A percentile compares a stretch with the other conserved stretches of the same genome.
Conservation (phyloP, 2,797 vertebrate genomes). For the Mionectes olivaceus region DNA sequence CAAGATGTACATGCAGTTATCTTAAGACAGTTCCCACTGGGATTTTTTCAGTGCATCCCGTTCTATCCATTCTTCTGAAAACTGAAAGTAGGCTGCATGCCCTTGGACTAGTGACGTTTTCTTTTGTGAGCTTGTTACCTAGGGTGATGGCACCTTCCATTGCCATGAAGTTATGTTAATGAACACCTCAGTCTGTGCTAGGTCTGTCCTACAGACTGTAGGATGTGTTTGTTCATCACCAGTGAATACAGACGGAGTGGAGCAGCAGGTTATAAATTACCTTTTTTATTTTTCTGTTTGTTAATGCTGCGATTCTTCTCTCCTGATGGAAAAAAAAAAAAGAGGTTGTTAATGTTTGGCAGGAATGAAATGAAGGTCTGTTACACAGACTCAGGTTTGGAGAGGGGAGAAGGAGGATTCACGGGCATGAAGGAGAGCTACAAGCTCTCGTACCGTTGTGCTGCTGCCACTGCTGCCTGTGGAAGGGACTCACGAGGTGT, state of each 20-base stretch:
- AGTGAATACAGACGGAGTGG: constrained; percentile 1
- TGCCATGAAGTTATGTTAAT: constrained; percentile 37
- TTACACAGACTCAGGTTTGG: not conserved
- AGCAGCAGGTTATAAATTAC: constrained; percentile 50
- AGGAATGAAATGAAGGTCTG: constrained; percentile 25
- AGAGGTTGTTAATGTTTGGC: constrained; percentile 33
- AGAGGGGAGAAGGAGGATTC: not conserved
- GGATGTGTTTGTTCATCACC: constrained; percentile 32
- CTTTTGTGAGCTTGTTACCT: constrained; percentile 40
- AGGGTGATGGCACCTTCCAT: constrained; percentile 49
- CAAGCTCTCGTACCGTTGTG: accelerated
- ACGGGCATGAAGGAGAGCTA: not conserved
- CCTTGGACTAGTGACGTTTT: not conserved
- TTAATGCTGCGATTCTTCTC: constrained; percentile 10
- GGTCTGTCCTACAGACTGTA: not conserved
- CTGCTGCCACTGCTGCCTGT: not conserved
- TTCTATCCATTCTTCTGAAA: not conserved
- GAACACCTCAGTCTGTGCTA: constrained; percentile 36
- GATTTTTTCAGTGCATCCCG: not conserved
- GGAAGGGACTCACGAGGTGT: not conserved
- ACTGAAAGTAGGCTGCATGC: not conserved
- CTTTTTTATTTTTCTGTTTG: constrained; percentile 56
- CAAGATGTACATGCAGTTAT: not conserved
- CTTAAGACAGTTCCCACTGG: not conserved
- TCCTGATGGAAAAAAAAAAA: not conserved